Conservation (phyloP, 2,113 vertebrate species). For the Malurus melanocephalus region DNA sequence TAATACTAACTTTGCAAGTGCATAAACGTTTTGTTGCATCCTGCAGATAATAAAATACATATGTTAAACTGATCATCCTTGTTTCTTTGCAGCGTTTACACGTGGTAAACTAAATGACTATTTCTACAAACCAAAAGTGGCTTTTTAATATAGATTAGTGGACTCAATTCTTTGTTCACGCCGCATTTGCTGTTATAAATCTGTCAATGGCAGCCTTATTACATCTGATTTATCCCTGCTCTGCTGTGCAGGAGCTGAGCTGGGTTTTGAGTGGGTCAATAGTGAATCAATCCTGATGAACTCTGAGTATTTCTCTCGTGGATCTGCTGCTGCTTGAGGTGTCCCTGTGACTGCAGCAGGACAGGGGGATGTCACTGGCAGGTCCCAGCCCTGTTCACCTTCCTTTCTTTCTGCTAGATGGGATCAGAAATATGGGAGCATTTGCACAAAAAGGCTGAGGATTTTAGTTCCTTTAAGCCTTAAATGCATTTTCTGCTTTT, state of each 20-base stretch:
- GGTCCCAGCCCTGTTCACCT: neutral
- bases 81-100: neutral
- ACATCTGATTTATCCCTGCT: neutral
- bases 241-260: neutral
- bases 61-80: neutral
- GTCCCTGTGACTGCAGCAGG: neutral
- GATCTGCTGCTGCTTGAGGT: neutral
- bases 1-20: neutral
- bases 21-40: neutral
- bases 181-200: neutral
- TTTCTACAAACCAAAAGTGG: neutral
- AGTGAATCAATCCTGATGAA: neutral
- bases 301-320: neutral
- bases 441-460: neutral
- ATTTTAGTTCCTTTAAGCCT: neutral
- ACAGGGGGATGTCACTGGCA: neutral
- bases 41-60: neutral
- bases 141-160: neutral
- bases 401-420: accelerated
- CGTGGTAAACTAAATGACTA: neutral
- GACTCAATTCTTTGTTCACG: neutral
- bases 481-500: neutral
- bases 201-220: neutral
- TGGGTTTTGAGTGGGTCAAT: neutral
- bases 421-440: neutral